Conservation (phyloP, 1,140 invertebrate species). For the Spodoptera frugiperda region DNA sequence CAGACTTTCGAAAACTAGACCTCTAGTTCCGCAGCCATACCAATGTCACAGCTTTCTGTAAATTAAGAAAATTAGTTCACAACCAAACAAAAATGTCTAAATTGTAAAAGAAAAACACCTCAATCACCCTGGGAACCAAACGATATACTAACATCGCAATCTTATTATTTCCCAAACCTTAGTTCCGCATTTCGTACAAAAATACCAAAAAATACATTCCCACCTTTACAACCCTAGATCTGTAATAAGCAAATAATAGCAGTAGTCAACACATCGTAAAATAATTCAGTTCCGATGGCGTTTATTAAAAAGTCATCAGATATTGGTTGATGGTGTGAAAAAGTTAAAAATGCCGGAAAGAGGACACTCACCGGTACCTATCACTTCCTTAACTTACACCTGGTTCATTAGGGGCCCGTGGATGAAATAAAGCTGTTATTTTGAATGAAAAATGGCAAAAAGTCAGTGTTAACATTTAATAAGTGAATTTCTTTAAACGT, state of each 20-base stretch:
- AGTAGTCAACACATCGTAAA: background rate
- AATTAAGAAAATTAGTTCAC: no score
- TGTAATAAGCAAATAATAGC: slow-evolving; percentile 41
- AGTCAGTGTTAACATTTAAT: no score
- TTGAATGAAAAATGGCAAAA: no score
- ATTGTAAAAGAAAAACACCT: no score
- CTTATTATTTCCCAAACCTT: background rate
- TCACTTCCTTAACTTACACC: slow-evolving; percentile 46
- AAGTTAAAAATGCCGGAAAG: slow-evolving; percentile 39
- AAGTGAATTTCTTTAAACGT: no score
- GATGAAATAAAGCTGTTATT: background rate
- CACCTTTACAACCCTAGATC: slow-evolving; percentile 35
- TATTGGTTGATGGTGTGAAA: slow-evolving; percentile 36
- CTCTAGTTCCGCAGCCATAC: no score
- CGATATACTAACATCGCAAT: background rate
- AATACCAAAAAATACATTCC: slow-evolving; percentile 21
- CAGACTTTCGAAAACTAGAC: no score
- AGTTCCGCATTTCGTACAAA: slow-evolving; percentile 6
- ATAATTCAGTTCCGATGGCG: slow-evolving; percentile 15
- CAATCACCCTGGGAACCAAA: no score
- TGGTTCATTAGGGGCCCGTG: slow-evolving; percentile 30
- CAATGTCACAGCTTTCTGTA: no score
- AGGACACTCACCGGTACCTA: slow-evolving; percentile 41
- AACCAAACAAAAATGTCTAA: no score
- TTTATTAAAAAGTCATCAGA: slow-evolving; percentile 30